Evolutionary conservation across 2,888 invertebrate species (phyloP), one percentile per base, ranked within the genome.

Genomic region (Fabriciana adippe): DNA sequence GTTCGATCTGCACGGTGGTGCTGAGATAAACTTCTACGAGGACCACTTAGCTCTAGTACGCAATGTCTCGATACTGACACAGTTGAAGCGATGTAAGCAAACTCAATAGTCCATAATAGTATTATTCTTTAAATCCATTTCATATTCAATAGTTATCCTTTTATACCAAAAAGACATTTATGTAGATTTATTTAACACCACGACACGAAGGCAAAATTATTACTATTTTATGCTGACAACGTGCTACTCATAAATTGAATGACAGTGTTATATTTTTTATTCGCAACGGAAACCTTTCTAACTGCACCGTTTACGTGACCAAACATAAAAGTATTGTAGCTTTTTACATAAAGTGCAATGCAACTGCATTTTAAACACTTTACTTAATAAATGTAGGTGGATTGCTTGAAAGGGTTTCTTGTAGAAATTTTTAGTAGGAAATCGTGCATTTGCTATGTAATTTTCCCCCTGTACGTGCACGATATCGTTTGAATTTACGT

Each of bases 301-400:
- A 55, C 63, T 65, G 64, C 65, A 69, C 59, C 64, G 65, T 68
- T 72, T 69, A 71, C 72, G 70, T 70, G 71, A 74, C 71, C 68
- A 71, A 72, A 72, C 68, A 74, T 64, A 70, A 73, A 72, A 65
- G 64, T 65, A 67, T 68, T 61, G 67, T 68, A 68, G 59, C 68
- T 73, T 73, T 67, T 62, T 57, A 62, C 53, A 63, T 64, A 65
- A 72, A 70, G 67, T 69, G 71, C 67, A 70, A 59, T 65, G 65
- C 71, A 56, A 73, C 62, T 73, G 66, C 68, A 73, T 74, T 74
- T 70, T 70, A 72, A 68, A 66, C 69, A 70, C 67, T 69, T 68
- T 69, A 66, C 64, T 69, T 72, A 75, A 72, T 72, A 70, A 71
- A 70, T 67, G 64, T 59, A 50, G 66, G 63, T 71, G 67, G 69